Conservation (phyloP, 2,888 invertebrate species). For the Laothoe populi region DNA sequence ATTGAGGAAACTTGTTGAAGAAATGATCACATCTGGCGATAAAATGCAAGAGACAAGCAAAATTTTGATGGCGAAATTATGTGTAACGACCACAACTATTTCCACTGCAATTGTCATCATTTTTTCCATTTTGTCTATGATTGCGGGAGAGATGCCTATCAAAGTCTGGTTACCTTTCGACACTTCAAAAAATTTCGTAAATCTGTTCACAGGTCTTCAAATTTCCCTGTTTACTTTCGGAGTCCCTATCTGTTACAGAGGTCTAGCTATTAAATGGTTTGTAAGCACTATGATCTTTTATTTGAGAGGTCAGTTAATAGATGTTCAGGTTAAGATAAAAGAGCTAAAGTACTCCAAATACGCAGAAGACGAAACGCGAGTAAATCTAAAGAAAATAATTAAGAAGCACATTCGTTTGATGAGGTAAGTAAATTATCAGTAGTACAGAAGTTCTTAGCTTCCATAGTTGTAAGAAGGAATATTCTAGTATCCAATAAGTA, state of each 20-base stretch:
- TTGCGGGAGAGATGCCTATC: conserved; percentile 59
- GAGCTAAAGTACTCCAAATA: conserved; percentile 48
- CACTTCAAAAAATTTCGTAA: conserved; percentile 51
- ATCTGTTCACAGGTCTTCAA: conserved; percentile 53
- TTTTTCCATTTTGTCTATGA: conserved; percentile 52
- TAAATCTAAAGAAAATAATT: conserved; percentile 56
- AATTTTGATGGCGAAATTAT: conserved; percentile 53
- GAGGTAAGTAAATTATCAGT: conserved; percentile 49
- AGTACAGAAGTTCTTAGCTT: no score
- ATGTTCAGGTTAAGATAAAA: conserved; percentile 55
- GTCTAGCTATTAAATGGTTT: conserved; percentile 66
- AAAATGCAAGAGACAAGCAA: conserved; percentile 50
- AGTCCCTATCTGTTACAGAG: conserved; percentile 57
- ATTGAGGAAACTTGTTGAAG: conserved; percentile 52
- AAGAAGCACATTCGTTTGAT: conserved; percentile 69
- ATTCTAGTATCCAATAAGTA: no score
- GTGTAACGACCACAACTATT: conserved; percentile 47
- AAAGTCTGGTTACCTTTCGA: conserved; percentile 75
- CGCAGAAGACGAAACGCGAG: conserved; percentile 45
- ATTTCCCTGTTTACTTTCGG: conserved; percentile 50
- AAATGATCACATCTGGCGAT: conserved; percentile 64
- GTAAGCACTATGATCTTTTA: conserved; percentile 70
- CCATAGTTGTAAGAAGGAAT: no score
- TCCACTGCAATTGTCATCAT: conserved; percentile 44
- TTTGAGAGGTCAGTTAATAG: conserved; percentile 66